These are phyloP conservation scores for Lypha dubia DNA, from an alignment of 2,888 invertebrate genomes.

Conservation along the genomic window DNA sequence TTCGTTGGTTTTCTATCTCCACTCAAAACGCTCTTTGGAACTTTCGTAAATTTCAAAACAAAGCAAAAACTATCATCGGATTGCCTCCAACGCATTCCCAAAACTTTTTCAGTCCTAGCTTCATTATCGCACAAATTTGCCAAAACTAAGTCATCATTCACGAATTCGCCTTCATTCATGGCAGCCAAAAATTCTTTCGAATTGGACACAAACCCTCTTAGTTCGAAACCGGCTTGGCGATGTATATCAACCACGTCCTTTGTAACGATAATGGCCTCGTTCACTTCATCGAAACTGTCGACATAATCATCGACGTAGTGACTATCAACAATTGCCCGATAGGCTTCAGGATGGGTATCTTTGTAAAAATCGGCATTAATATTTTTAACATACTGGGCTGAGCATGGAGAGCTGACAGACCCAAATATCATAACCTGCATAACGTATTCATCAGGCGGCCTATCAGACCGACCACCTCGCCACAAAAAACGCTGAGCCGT, in stretches of 20 bases:
- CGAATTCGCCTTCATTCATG: no score
- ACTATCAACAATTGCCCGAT: slow-evolving; percentile 58
- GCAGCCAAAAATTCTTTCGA: no score
- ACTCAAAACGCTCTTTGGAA: no score
- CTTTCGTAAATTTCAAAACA: no score
- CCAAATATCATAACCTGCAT: slow-evolving; percentile 23
- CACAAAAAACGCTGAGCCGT: slow-evolving; percentile 66
- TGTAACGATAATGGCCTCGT: slow-evolving; percentile 57
- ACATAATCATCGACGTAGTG: slow-evolving; percentile 66
- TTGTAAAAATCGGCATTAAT: slow-evolving; percentile 11
- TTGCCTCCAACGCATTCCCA: no score
- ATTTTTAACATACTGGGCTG: slow-evolving; percentile 39
- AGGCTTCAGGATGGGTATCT: slow-evolving; percentile 31
- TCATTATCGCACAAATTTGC: no score
- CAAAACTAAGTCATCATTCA: no score
- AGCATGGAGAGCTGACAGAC: slow-evolving; percentile 41
- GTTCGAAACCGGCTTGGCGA: slow-evolving; percentile 60
- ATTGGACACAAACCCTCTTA: slow-evolving; percentile 65
- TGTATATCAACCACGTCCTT: slow-evolving; percentile 63
- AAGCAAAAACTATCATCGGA: no score
- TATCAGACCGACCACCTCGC: slow-evolving; percentile 45
- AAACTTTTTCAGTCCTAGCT: no score
- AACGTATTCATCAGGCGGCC: no score
- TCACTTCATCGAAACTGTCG: slow-evolving; percentile 51
- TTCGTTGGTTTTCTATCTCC: no score